Percentiles rank a stretch among this genome's conserved stretches.
phyloP scores from a whole-genome alignment of 2,113 vertebrate genomes.

The Nanger granti region DNA sequence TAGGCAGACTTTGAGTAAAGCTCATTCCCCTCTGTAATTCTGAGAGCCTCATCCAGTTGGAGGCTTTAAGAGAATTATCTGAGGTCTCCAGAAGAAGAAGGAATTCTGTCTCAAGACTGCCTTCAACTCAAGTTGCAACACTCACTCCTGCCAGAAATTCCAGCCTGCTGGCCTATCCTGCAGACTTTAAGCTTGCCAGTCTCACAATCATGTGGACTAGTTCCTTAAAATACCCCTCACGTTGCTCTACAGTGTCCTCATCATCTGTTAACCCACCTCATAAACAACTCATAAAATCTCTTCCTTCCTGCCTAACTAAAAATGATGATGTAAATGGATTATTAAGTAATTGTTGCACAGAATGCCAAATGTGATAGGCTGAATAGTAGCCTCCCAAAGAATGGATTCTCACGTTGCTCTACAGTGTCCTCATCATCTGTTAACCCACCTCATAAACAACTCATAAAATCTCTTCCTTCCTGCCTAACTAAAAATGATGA shows the following conservation, averaged over 20 bases:
- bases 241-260: neutral
- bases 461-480: neutral
- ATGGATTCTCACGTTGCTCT: neutral
- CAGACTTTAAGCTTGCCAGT: neutral
- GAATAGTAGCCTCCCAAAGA: neutral
- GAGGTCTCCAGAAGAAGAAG: neutral
- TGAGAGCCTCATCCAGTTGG: neutral
- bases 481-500: neutral
- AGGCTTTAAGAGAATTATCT: neutral
- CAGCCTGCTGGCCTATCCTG: neutral
- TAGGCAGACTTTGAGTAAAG: neutral
- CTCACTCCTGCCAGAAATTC: neutral
- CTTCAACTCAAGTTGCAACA: neutral
- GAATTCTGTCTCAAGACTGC: neutral
- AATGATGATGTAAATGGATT: neutral
- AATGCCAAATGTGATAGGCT: neutral
- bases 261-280: neutral
- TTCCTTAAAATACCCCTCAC: neutral
- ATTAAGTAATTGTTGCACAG: neutral
- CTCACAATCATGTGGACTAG: neutral
- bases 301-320: neutral
- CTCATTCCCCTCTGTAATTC: neutral
- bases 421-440: neutral
- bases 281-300: neutral
- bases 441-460: neutral